Evolutionary conservation across 2,797 vertebrate genomes (phyloP).

Genomic region (Eidolon dupreanum): DNA sequence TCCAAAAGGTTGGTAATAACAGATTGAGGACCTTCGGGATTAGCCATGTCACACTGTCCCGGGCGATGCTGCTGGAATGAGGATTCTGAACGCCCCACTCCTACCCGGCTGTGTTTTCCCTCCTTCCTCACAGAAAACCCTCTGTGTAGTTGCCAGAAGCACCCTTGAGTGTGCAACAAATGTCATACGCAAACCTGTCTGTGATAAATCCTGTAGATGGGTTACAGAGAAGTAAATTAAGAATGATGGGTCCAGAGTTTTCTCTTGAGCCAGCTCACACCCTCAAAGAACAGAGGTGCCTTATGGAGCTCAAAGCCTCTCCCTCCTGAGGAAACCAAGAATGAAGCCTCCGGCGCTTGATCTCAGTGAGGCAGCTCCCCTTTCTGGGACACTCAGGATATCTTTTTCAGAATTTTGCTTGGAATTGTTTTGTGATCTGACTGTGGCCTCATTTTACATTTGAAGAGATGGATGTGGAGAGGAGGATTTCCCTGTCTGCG

Average conservation of each 20-base stretch:
- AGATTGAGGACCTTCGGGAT: background rate
- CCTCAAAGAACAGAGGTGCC: background rate
- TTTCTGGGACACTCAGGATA: background rate
- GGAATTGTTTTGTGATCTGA: background rate
- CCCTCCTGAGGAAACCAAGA: background rate
- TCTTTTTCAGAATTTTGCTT: background rate
- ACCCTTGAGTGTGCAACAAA: background rate
- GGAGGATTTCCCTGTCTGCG: background rate
- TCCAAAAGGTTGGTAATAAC: background rate
- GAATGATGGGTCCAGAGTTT: background rate
- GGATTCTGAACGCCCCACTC: background rate
- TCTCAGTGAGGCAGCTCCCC: background rate
- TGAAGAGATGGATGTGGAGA: background rate
- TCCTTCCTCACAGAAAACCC: background rate
- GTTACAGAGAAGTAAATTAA: background rate
- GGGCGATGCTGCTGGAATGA: background rate
- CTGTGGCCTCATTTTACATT: background rate
- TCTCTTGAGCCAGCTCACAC: background rate
- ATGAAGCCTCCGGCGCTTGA: background rate
- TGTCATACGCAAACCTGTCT: background rate
- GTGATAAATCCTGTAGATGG: background rate
- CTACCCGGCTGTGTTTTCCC: background rate
- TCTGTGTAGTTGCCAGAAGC: background rate
- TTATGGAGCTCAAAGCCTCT: background rate
- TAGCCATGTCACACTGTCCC: rapidly evolving